Evolutionary conservation across 2,888 invertebrate species (phyloP), one percentile per base, ranked within the genome.

Genomic region (Timandra comae): DNA sequence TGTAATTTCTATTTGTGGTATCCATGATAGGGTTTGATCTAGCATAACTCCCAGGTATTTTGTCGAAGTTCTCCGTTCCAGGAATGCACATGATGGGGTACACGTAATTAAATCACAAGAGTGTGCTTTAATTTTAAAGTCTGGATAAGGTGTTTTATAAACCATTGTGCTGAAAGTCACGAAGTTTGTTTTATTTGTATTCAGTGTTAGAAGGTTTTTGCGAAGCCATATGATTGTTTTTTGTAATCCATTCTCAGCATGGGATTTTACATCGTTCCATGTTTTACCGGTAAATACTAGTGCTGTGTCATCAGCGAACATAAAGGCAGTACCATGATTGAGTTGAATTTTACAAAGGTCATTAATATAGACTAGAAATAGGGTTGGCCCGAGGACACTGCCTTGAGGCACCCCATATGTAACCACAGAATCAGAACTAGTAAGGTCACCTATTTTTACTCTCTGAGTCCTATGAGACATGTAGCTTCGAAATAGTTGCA

Each of bases 401-500:
- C 33, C 30, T 25, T 38, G 38, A 5, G 33, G 38, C 2, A 33
- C 38, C 6, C 38, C 38, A 9, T 23, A 38, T 8, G 12, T 7
- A n/a, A 7, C 4, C 5, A 8, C 3, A 3, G 1, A 12, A 2
- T 24, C 16, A 13, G 24, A 25, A 26, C 33, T 33, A 4, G 5
- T 5, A 7, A 20, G 21, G n/a, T 9, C 7, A 1, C 25, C 28
- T 19, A 38, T 26, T 16, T 8, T 28, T 1, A 32, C 25, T 9
- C 19, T 23, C 7, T 36, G 31, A 7, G 8, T 26, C 3, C 32
- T 23, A n/a, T 29, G n/a, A 3, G 28, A 28, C 7, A 34, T 13
- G 12, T 38, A 38, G 1, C 30, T 33, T 10, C 12, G 16, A 20
- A 37, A 33, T 26, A 20, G 27, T 1, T 27, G 7, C 2, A 33